Evolutionary conservation across 1,140 invertebrate species (phyloP).

Genomic region (Zaprionus kolodkinae): DNA sequence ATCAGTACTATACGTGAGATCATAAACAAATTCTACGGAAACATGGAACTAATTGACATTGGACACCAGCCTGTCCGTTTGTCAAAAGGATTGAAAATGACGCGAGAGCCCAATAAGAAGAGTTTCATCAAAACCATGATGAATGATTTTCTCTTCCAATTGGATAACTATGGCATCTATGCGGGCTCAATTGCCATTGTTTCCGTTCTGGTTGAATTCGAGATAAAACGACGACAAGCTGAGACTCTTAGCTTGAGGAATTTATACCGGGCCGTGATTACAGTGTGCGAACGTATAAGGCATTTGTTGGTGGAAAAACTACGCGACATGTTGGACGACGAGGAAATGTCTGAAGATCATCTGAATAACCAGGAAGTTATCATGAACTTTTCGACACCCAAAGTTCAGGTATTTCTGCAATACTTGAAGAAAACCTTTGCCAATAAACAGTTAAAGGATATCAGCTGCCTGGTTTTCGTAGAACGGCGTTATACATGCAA

Average conservation of each 20-base stretch:
- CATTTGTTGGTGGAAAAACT: slow-evolving; percentile 63
- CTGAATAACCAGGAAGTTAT: slow-evolving; percentile 79
- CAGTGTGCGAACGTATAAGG: slow-evolving; percentile 66
- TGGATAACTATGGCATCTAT: slow-evolving; percentile 86
- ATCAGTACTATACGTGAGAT: background rate
- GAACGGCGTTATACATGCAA: slow-evolving; percentile 91
- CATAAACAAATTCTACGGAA: slow-evolving; percentile 9
- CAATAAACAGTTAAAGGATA: slow-evolving; percentile 78
- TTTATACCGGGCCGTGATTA: slow-evolving; percentile 84
- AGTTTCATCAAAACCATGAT: slow-evolving; percentile 42
- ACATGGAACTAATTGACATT: slow-evolving; percentile 53
- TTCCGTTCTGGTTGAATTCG: slow-evolving; percentile 87
- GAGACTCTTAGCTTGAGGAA: slow-evolving; percentile 82
- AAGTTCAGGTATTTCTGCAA: slow-evolving; percentile 86
- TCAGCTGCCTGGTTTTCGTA: slow-evolving; percentile 94
- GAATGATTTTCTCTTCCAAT: slow-evolving; percentile 83
- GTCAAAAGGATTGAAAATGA: slow-evolving; percentile 41
- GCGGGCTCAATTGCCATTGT: slow-evolving; percentile 86
- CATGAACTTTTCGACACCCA: slow-evolving; percentile 86
- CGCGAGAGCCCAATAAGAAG: slow-evolving; percentile 65
- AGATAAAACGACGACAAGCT: slow-evolving; percentile 86
- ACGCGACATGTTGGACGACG: slow-evolving; percentile 51
- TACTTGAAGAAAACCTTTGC: slow-evolving; percentile 85
- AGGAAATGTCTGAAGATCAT: slow-evolving; percentile 47
- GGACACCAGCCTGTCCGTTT: slow-evolving; percentile 51